These are phyloP conservation scores for Poeciliopsis prolifica DNA, from an alignment of 2,113 vertebrate species.

Conservation along the genomic window DNA sequence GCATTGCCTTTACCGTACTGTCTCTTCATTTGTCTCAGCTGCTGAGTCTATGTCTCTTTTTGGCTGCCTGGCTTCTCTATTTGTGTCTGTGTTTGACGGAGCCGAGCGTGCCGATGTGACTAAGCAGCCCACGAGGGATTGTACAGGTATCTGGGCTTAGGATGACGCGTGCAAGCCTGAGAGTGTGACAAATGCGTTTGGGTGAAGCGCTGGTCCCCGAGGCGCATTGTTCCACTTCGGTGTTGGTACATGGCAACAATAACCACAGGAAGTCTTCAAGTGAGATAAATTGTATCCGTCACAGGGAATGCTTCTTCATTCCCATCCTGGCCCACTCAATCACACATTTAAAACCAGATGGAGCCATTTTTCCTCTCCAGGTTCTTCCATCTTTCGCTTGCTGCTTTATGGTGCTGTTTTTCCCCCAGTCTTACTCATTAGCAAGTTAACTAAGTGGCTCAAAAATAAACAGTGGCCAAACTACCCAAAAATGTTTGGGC, in stretches of 20 bases:
- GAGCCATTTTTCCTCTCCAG: slow-evolving; percentile 31
- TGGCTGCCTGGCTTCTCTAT: slow-evolving; percentile 23
- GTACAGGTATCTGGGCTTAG: slow-evolving; percentile 61
- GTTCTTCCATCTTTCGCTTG: background rate
- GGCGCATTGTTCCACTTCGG: slow-evolving; percentile 69
- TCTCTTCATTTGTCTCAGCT: slow-evolving; percentile 38
- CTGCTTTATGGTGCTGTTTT: slow-evolving; percentile 31
- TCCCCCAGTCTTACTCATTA: background rate
- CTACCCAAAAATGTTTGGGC: no score
- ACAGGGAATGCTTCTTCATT: slow-evolving; percentile 64
- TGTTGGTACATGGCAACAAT: slow-evolving; percentile 69
- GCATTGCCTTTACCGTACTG: slow-evolving; percentile 18
- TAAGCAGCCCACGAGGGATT: slow-evolving; percentile 62
- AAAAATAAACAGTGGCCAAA: no score
- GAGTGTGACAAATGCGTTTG: slow-evolving; percentile 86
- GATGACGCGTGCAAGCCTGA: slow-evolving; percentile 54
- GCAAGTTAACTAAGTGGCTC: background rate
- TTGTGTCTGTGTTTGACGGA: slow-evolving; percentile 42
- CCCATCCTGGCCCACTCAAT: slow-evolving; percentile 59
- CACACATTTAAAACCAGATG: slow-evolving; percentile 66
- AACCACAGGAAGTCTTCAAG: slow-evolving; percentile 65
- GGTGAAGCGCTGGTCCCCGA: slow-evolving; percentile 62
- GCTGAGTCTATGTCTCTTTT: slow-evolving; percentile 24
- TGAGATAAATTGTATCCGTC: slow-evolving; percentile 73
- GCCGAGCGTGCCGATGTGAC: slow-evolving; percentile 52